A percentile compares a stretch with the other conserved stretches of the same genome.
phyloP scores from a whole-genome alignment of 2,797 vertebrate genomes.

The Melanogrammus aeglefinus region DNA sequence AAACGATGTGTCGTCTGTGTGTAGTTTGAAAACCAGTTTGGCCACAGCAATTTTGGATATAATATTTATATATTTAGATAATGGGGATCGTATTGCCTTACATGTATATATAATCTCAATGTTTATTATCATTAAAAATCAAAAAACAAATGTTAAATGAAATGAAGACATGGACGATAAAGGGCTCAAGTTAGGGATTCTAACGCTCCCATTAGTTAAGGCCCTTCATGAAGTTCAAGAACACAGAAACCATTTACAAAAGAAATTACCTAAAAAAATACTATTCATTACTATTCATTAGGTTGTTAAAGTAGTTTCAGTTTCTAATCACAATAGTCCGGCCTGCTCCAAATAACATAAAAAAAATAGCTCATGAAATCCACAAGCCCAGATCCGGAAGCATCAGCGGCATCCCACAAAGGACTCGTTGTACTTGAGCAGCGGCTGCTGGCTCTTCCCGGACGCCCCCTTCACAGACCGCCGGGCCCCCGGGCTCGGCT shows the following conservation, averaged over 20 bases:
- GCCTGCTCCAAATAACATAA: slow-evolving; percentile 4
- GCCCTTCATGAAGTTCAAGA: too few species aligned
- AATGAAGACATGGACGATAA: background rate
- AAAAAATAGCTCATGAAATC: background rate
- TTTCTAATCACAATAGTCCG: slow-evolving; percentile 14
- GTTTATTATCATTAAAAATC: slow-evolving; percentile 9
- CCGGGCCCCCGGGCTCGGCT: slow-evolving; percentile 60
- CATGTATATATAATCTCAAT: background rate
- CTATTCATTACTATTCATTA: background rate
- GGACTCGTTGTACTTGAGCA: slow-evolving; percentile 77
- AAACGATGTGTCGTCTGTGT: slow-evolving; percentile 35
- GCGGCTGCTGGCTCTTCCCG: slow-evolving; percentile 45
- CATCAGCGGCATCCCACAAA: slow-evolving; percentile 75
- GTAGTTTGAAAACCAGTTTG: background rate
- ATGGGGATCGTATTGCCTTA: background rate
- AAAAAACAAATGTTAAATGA: background rate
- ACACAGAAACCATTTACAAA: too few species aligned
- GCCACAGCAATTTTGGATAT: background rate
- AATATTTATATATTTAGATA: background rate
- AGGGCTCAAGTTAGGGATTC: background rate
- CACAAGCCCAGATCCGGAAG: background rate
- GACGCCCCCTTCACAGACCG: slow-evolving; percentile 64
- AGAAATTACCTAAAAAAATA: too few species aligned
- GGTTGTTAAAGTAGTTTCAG: background rate
- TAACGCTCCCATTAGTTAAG: background rate